Percentiles rank a stretch among this genome's conserved stretches.
Conservation (phyloP, 2,113 vertebrate genomes). For the Myotis davidii region DNA sequence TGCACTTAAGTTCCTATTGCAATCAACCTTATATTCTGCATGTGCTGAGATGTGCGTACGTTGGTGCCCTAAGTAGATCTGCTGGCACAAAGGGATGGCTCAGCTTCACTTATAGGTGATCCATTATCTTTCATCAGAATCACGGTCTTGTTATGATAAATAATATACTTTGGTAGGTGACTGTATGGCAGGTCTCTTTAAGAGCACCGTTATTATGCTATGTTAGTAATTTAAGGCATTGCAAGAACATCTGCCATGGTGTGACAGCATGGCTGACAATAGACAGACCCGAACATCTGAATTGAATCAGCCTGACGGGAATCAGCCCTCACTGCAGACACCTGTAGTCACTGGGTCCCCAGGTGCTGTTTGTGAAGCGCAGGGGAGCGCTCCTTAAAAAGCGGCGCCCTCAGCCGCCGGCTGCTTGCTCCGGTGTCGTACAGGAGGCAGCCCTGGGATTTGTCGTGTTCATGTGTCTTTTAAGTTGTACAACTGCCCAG, state of each 20-base stretch:
- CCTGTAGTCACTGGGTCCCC: neutral
- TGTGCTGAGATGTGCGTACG: neutral
- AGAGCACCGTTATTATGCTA: neutral
- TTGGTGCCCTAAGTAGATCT: neutral
- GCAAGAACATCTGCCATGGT: neutral
- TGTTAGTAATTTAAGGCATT: neutral
- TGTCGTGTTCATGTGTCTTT: neutral
- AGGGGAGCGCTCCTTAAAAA: neutral
- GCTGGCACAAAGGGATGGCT: neutral
- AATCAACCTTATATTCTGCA: neutral
- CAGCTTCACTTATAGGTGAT: neutral
- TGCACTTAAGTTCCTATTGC: neutral
- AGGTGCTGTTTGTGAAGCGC: neutral
- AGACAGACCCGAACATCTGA: neutral
- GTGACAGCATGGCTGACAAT: neutral
- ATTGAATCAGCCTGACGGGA: neutral
- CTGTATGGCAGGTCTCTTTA: neutral
- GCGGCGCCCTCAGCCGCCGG: neutral
- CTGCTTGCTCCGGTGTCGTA: neutral
- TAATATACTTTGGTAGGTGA: neutral
- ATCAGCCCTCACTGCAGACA: neutral
- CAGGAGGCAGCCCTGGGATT: neutral
- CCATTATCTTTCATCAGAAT: neutral
- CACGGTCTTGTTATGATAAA: neutral
- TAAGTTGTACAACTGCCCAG: neutral